phyloP scores from a whole-genome alignment of 2,113 vertebrate genomes.

The Tyto alba region DNA sequence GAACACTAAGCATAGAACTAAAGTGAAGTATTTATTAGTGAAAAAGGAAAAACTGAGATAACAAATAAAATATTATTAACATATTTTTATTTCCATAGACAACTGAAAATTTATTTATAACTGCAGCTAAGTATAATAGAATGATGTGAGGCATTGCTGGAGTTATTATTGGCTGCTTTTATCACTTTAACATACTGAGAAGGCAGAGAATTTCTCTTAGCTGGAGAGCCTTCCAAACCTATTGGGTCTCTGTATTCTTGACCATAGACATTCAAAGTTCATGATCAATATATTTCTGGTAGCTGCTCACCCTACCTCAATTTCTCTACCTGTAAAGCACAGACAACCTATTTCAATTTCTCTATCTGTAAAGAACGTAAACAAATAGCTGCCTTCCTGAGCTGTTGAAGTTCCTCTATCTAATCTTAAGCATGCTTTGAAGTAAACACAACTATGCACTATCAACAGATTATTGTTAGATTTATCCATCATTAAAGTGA shows the following conservation, averaged over 20 bases:
- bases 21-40: not conserved
- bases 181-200: not conserved
- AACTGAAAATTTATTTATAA: not conserved
- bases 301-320: not conserved
- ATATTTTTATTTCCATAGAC: not conserved
- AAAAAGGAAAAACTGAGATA: not conserved
- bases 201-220: not conserved
- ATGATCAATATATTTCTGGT: no score
- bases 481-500: not conserved
- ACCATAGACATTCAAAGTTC: not conserved
- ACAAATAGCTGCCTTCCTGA: not conserved
- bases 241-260: not conserved
- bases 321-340: not conserved
- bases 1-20: not conserved
- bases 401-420: not conserved
- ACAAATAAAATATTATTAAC: not conserved
- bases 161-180: not conserved
- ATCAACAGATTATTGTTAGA: not conserved
- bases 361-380: not conserved
- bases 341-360: not conserved
- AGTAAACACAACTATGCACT: not conserved
- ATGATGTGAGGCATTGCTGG: not conserved
- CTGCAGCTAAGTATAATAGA: not conserved
- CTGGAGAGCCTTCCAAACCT: not conserved
- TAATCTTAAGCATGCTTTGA: not conserved